A percentile compares a stretch with the other conserved stretches of the same genome.
phyloP scores from a whole-genome alignment of 2,113 vertebrate genomes.

The Protobothrops flavoviridis region DNA sequence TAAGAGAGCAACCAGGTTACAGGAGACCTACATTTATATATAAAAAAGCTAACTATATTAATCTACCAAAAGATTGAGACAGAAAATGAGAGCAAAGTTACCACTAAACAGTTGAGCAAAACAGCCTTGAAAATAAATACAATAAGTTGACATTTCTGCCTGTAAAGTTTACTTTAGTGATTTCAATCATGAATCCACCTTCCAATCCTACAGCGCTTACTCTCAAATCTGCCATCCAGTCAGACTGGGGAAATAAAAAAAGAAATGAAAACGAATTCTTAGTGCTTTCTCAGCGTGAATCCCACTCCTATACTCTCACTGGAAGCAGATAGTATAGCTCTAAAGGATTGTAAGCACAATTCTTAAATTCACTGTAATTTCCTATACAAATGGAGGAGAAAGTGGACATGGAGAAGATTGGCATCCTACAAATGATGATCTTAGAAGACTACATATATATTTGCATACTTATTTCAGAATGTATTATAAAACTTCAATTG shows the following conservation, averaged over 20 bases:
- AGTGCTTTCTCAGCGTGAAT: background rate
- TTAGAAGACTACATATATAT: background rate
- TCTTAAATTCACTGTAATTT: background rate
- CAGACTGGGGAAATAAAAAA: background rate
- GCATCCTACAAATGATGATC: background rate
- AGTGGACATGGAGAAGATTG: background rate
- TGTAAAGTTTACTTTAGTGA: background rate
- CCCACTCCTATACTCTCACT: background rate
- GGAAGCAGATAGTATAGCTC: background rate
- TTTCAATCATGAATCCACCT: background rate
- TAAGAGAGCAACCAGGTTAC: background rate
- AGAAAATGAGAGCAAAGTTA: background rate
- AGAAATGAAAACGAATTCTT: background rate
- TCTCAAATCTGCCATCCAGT: background rate
- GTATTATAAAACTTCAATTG: background rate
- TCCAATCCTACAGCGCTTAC: background rate
- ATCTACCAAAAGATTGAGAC: background rate
- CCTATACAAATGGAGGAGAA: background rate
- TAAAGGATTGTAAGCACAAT: background rate
- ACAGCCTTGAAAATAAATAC: background rate
- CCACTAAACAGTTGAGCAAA: background rate
- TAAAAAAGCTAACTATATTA: background rate
- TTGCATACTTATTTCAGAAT: background rate
- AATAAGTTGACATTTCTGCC: background rate
- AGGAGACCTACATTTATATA: background rate